Percentiles rank a stretch among this genome's conserved stretches.
Evolutionary conservation across 2,888 invertebrate genomes (phyloP).

Genomic region (Protula sp.): DNA sequence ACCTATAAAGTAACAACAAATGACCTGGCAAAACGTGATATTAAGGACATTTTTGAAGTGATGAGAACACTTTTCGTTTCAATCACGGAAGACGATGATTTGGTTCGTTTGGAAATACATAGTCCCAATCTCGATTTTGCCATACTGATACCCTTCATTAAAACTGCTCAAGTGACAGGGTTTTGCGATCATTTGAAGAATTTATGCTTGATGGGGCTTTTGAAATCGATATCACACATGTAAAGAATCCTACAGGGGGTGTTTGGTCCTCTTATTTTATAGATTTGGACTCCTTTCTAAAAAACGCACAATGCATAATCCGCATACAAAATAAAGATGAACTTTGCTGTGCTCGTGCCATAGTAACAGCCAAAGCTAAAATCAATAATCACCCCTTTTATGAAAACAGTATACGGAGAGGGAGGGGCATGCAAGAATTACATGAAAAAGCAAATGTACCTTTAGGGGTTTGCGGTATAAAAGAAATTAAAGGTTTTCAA

Average conservation of each 20-base stretch:
- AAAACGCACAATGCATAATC: background rate
- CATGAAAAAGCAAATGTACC: background rate
- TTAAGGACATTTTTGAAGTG: no score
- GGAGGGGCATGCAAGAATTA: background rate
- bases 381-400: background rate
- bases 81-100: no score
- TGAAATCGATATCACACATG: background rate
- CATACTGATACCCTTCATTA: background rate
- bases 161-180: background rate
- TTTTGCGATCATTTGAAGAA: background rate
- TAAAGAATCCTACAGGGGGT: background rate
- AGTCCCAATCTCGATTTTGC: background rate
- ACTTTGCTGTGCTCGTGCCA: background rate
- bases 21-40: no score
- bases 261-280: background rate
- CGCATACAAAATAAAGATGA: background rate
- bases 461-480: background rate
- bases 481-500: background rate
- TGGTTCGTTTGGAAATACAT: background rate
- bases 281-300: background rate
- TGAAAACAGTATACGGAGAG: background rate
- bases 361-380: background rate
- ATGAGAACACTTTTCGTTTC: no score
- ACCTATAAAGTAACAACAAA: no score
- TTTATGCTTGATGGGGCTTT: background rate